phyloP scores from a whole-genome alignment of 2,888 invertebrate genomes.

The Parnassius mnemosyne region DNA sequence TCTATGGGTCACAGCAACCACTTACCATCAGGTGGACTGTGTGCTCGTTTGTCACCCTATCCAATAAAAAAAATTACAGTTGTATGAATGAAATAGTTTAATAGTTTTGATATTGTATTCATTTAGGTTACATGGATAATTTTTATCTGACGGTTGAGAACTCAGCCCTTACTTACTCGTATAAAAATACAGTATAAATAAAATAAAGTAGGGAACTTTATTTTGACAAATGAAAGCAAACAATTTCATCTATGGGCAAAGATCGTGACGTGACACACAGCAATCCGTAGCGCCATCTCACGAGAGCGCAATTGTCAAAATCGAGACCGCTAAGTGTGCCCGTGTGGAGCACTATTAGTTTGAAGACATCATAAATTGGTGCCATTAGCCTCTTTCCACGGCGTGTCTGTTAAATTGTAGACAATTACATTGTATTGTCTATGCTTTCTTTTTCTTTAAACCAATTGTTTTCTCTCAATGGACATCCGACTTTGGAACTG shows the following conservation, averaged over 20 bases:
- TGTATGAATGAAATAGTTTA: too few species aligned
- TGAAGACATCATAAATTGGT: constrained; percentile 57
- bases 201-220: neutral
- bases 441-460: constrained; percentile 41
- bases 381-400: constrained; percentile 53
- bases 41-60: too few species aligned
- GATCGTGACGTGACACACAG: constrained; percentile 50
- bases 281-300: constrained; percentile 64
- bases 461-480: constrained; percentile 21
- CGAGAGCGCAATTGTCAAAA: constrained; percentile 57
- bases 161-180: too few species aligned
- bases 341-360: constrained; percentile 40
- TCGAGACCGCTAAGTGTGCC: constrained; percentile 51
- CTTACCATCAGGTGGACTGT: too few species aligned
- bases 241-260: constrained; percentile 29
- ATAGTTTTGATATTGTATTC: too few species aligned
- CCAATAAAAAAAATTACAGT: too few species aligned
- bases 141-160: too few species aligned
- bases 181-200: too few species aligned
- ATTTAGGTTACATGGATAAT: too few species aligned
- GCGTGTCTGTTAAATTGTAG: constrained; percentile 50
- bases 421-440: constrained; percentile 41
- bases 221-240: constrained; percentile 30
- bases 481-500: constrained; percentile 10
- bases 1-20: too few species aligned